Percentiles rank a stretch among this genome's conserved stretches.
Evolutionary conservation across 2,888 invertebrate genomes (phyloP).

Genomic region (Yponomeuta plumbellus): DNA sequence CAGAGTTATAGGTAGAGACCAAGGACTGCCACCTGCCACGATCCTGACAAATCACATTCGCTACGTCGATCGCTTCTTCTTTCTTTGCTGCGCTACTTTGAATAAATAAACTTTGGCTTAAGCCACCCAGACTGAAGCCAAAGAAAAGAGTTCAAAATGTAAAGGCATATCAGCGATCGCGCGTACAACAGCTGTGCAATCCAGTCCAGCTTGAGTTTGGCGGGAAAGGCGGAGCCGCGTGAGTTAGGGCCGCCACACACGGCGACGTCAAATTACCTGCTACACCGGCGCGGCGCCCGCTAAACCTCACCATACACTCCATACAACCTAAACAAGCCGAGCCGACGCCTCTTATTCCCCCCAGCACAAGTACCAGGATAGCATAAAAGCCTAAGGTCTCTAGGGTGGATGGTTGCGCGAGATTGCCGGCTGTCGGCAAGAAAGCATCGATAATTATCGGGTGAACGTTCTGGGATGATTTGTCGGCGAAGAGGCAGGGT

Average conservation of each 20-base stretch:
- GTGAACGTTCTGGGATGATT: constrained; percentile 6
- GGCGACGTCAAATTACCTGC: constrained; percentile 60
- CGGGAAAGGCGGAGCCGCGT: constrained; percentile 31
- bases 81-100: too few species aligned
- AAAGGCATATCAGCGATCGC: too few species aligned
- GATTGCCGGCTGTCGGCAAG: constrained; percentile 8
- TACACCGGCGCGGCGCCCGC: constrained; percentile 31
- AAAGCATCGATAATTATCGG: constrained; percentile 12
- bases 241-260: constrained; percentile 74
- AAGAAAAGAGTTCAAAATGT: too few species aligned
- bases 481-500: constrained; percentile 4
- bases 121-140: too few species aligned
- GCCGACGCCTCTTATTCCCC: background rate
- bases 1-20: too few species aligned
- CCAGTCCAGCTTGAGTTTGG: constrained; percentile 28
- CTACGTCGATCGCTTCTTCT: too few species aligned
- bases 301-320: constrained; percentile 16
- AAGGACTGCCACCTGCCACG: too few species aligned
- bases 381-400: constrained; percentile 4
- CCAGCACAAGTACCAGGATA: background rate
- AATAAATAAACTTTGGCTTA: too few species aligned
- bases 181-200: background rate
- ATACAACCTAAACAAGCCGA: constrained; percentile 3
- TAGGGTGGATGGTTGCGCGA: background rate
- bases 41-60: too few species aligned